Evolutionary conservation across 2,888 invertebrate species (phyloP), one percentile per base, ranked within the genome.

Genomic region (Molorchus minor): DNA sequence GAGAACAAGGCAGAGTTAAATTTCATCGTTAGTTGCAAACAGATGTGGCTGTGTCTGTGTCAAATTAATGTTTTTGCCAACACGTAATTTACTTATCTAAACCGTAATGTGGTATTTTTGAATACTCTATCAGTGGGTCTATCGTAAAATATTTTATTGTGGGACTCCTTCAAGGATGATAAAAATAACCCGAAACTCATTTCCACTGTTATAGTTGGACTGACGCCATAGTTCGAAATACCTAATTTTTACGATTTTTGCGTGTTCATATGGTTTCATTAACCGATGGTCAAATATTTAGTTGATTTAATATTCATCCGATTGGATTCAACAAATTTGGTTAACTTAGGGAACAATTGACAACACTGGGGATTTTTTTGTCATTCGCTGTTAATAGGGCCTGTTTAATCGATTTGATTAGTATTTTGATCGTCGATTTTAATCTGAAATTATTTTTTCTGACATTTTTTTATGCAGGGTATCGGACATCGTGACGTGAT

Each of bases 191-290:
- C 17, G n/a, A 21, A 13, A 38, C 1, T 51, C 17, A 30, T 17
- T 16, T 1, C 52, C 3, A 41, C 30, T 41, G 29, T 10, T 45
- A 30, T 8, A 41, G 41, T 47, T 56, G 56, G 56, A 21, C 44
- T 12, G 20, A 1, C 40, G 45, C 56, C 56, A 56, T 17, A 20
- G 40, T 30, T 46, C 17, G 17, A 47, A 56, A 56, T 56, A 45
- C 16, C 5, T n/a, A n/a, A n/a, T n/a, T 30, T 47, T 38, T 56
- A 38, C 38, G 40, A 33, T 25, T 30, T 36, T 41, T 41, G 30
- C 13, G 40, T 29, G 19, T 52, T 41, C 36, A 47, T 36, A 38
- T 21, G 40, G 38, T 38, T 51, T 51, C 38, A 51, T 51, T 51
- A 51, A 40, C 49, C 20, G 38, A 15, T 13, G 13, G 38, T 20